These are phyloP conservation scores for Microctonus hyperodae DNA, from an alignment of 2,888 invertebrate genomes.

Conservation along the genomic window DNA sequence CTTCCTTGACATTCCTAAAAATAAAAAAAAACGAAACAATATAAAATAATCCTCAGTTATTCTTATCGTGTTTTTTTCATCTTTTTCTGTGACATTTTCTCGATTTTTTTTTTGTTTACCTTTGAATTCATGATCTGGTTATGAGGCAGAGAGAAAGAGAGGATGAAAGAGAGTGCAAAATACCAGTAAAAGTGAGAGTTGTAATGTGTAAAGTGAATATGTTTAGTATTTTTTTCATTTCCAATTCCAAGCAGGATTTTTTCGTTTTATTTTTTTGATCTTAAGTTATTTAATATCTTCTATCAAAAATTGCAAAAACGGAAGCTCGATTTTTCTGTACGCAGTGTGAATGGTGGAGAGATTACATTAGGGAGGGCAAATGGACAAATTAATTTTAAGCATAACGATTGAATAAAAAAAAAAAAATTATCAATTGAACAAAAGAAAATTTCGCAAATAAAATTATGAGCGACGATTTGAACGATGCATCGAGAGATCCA, in stretches of 20 bases:
- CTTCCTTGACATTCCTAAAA: not conserved
- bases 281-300: not conserved
- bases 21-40: not conserved
- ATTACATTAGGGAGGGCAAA: conserved; percentile 16
- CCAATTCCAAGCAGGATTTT: not conserved
- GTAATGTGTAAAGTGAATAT: not conserved
- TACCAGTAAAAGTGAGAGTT: not conserved
- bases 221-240: not conserved
- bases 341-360: conserved; percentile 5
- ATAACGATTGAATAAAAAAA: not conserved
- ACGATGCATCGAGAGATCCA: conserved; percentile 33
- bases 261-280: not conserved
- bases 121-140: not conserved
- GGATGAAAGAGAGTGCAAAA: conserved; percentile 24
- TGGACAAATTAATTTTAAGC: conserved; percentile 9
- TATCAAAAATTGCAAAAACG: not conserved
- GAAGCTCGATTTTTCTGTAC: conserved; percentile 23
- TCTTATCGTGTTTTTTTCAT: not conserved
- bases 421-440: conserved; percentile 4
- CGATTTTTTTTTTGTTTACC: not conserved
- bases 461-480: conserved; percentile 20
- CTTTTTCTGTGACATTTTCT: not conserved
- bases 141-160: conserved; percentile 24
- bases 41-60: not conserved
- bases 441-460: not conserved